These are phyloP conservation scores for Andrena praecox DNA, from an alignment of 2,888 invertebrate genomes.

Conservation along the genomic window DNA sequence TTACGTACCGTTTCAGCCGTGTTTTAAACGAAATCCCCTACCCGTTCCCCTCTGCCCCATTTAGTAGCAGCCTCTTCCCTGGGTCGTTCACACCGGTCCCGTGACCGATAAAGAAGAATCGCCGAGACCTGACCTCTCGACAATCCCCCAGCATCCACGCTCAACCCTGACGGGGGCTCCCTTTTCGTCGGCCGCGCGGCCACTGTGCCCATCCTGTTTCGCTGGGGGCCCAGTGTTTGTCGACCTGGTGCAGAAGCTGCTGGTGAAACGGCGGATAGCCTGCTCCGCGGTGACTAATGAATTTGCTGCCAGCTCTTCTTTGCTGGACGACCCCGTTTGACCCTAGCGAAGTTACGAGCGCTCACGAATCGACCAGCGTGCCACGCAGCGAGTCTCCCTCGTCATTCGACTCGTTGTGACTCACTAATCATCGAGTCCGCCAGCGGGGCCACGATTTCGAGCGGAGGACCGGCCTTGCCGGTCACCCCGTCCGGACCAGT, in stretches of 20 bases:
- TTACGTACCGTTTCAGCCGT: background rate
- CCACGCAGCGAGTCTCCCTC: slow-evolving; percentile 48
- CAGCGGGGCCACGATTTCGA: slow-evolving; percentile 39
- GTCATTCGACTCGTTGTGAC: slow-evolving; percentile 44
- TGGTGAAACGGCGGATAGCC: slow-evolving; percentile 45
- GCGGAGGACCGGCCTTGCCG: slow-evolving; percentile 12
- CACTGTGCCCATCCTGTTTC: slow-evolving; percentile 34
- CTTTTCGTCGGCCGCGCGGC: slow-evolving; percentile 26
- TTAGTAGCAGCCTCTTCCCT: background rate
- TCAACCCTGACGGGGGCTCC: slow-evolving; percentile 43
- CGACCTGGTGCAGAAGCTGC: slow-evolving; percentile 25
- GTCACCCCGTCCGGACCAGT: background rate
- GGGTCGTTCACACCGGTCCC: slow-evolving; percentile 14
- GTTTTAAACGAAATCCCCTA: background rate
- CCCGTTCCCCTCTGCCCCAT: background rate
- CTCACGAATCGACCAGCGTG: slow-evolving; percentile 61
- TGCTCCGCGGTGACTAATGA: slow-evolving; percentile 68
- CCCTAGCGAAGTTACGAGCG: slow-evolving; percentile 64
- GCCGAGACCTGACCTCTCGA: background rate
- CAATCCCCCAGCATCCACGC: slow-evolving; percentile 1
- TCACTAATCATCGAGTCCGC: slow-evolving; percentile 60
- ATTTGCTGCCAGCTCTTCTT: slow-evolving; percentile 66
- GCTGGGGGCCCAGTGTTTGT: slow-evolving; percentile 8
- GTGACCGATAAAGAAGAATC: slow-evolving; percentile 17
- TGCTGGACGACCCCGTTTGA: slow-evolving; percentile 71